These are phyloP conservation scores for Sebastes kiyomatsui DNA, from an alignment of 2,797 vertebrate genomes.

Conservation along the genomic window DNA sequence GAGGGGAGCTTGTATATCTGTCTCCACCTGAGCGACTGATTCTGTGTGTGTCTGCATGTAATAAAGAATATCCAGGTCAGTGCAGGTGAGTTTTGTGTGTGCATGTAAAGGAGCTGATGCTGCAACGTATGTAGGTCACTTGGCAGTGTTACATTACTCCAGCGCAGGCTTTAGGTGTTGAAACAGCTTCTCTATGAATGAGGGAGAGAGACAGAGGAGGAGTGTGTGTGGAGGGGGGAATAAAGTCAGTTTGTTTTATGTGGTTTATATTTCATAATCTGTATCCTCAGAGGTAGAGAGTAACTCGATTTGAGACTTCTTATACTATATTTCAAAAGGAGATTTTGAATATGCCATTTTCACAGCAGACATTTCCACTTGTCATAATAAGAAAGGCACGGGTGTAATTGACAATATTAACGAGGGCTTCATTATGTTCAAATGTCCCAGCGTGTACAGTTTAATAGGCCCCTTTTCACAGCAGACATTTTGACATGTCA, in stretches of 20 bases:
- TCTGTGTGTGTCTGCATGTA: conserved; percentile 6
- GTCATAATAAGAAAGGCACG: neutral
- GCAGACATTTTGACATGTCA: too few species aligned
- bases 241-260: neutral
- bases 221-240: neutral
- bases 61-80: conserved; percentile 33
- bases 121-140: conserved; percentile 43
- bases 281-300: neutral
- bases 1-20: conserved; percentile 2
- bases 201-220: neutral
- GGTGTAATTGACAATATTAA: neutral
- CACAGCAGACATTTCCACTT: neutral
- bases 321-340: neutral
- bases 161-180: conserved; percentile 11
- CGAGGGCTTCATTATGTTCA: neutral
- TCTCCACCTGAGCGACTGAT: conserved; percentile 23
- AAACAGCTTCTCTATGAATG: conserved; percentile 17
- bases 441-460: neutral
- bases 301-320: neutral
- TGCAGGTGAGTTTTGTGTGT: conserved; percentile 20
- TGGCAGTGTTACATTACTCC: conserved; percentile 26
- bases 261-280: neutral
- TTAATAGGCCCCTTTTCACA: neutral
- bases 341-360: neutral
- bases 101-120: conserved; percentile 36